Percentiles rank a stretch among this genome's conserved stretches.
These are phyloP conservation scores for Drosophila albomicans DNA, from an alignment of 1,140 invertebrate genomes.

Conservation along the genomic window DNA sequence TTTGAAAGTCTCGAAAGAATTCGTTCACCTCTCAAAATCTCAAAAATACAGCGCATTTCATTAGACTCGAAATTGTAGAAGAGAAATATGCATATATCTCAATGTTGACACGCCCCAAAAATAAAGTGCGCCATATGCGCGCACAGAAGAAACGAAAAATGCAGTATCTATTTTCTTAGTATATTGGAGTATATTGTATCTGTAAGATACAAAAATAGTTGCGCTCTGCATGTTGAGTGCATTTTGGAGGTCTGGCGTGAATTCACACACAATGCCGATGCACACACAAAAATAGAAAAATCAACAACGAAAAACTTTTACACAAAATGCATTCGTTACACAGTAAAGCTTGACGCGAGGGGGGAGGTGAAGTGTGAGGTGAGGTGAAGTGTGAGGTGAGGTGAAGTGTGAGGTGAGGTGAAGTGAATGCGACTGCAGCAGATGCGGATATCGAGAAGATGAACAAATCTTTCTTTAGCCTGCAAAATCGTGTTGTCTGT, in stretches of 20 bases:
- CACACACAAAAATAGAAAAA: conserved; percentile 60
- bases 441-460: conserved; percentile 11
- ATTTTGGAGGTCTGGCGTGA: conserved; percentile 71
- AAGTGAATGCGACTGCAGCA: neutral
- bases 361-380: neutral
- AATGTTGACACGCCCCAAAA: conserved; percentile 26
- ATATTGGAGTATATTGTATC: conserved; percentile 40
- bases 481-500: conserved; percentile 65
- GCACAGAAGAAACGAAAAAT: neutral
- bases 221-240: conserved; percentile 20
- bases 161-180: conserved; percentile 2
- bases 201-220: conserved; percentile 66
- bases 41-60: neutral
- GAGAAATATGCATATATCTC: neutral
- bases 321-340: conserved; percentile 26
- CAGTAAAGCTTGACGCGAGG: neutral
- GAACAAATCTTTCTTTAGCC: conserved; percentile 36
- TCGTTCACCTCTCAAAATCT: neutral
- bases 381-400: neutral
- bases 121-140: conserved; percentile 24
- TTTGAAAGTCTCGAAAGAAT: neutral
- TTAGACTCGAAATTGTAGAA: neutral
- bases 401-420: neutral
- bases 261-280: conserved; percentile 59
- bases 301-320: conserved; percentile 57